Conservation (phyloP, 2,888 invertebrate genomes). For the Chrysodeixis includens region DNA sequence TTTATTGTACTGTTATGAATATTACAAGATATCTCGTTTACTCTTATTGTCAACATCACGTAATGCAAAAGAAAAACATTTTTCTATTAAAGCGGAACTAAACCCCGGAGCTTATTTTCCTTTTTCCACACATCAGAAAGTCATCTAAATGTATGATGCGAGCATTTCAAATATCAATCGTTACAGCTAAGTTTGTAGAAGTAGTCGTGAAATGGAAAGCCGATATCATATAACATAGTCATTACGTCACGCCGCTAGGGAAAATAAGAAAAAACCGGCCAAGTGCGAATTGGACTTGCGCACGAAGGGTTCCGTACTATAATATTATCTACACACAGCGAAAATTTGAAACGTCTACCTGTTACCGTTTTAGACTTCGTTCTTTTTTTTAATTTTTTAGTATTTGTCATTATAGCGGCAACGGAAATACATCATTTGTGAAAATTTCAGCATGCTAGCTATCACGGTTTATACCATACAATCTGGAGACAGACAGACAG, state of each 20-base stretch:
- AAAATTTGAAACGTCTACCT: too few relatives aligned
- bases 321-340: too few relatives aligned
- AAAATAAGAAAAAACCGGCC: not conserved
- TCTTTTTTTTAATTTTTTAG: too few relatives aligned
- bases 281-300: too few relatives aligned
- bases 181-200: not conserved
- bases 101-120: not conserved
- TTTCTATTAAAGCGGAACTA: not conserved
- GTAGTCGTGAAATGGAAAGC: not conserved
- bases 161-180: constrained; percentile 6
- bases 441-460: too few relatives aligned
- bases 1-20: too few relatives aligned
- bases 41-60: not conserved
- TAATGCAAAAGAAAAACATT: not conserved
- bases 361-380: too few relatives aligned
- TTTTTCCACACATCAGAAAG: not conserved
- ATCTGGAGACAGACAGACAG: too few relatives aligned
- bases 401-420: too few relatives aligned
- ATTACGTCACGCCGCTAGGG: not conserved
- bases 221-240: not conserved
- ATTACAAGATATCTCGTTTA: not conserved
- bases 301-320: too few relatives aligned
- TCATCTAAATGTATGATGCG: constrained; percentile 3
- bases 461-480: too few relatives aligned
- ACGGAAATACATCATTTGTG: too few relatives aligned